Evolutionary conservation across 2,888 invertebrate species (phyloP).

Genomic region (Pegoplata infirma): DNA sequence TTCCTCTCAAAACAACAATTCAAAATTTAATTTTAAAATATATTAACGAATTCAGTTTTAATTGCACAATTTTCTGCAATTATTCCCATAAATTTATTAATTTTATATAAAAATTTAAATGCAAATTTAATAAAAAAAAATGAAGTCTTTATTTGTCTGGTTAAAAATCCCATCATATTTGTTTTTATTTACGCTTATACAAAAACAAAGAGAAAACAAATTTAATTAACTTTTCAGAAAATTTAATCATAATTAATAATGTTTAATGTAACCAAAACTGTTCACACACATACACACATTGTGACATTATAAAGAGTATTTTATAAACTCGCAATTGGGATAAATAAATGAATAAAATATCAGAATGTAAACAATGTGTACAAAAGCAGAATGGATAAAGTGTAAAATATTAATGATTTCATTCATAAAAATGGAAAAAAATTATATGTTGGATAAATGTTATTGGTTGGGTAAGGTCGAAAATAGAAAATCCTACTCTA

Average conservation of each 20-base stretch:
- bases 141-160: too few species aligned
- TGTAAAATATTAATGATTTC: slow-evolving; percentile 28
- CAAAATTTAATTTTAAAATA: too few species aligned
- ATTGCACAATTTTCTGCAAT: too few species aligned
- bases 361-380: background rate
- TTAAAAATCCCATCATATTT: too few species aligned
- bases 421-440: background rate
- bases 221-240: slow-evolving; percentile 41
- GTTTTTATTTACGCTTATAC: background rate
- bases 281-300: background rate
- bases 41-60: too few species aligned
- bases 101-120: too few species aligned
- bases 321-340: background rate
- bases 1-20: too few species aligned
- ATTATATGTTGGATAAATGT: too few species aligned
- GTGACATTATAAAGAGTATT: background rate
- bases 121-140: too few species aligned
- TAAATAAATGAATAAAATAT: background rate
- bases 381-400: slow-evolving; percentile 3
- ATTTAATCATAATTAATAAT: slow-evolving; percentile 47
- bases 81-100: too few species aligned
- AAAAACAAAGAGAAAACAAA: background rate
- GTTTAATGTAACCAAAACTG: slow-evolving; percentile 19
- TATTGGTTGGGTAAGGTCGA: too few species aligned
- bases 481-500: too few species aligned